Base-by-base conservation (phyloP, 2,113 vertebrate species). In the Lathamus discolor region DNA sequence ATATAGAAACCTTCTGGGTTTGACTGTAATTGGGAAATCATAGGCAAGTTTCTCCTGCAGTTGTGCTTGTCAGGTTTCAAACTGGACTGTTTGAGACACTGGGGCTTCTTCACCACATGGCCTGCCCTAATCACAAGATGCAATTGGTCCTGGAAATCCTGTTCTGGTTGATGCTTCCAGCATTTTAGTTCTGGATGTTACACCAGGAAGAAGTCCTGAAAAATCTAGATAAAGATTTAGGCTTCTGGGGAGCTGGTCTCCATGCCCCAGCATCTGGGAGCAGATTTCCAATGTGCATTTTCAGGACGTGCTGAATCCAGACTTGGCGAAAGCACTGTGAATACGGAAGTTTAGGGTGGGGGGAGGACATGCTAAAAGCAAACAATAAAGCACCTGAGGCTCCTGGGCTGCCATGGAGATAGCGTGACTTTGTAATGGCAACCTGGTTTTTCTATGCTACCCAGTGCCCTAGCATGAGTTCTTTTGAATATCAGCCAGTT, bases 301-400 rank as follows among this genome's bases (percentile, higher is more conserved):
- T 90, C 68, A 90, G 88, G 80, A 77, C 2, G 5, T 57, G 22
- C 52, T 73, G 54, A 63, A 81, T 83, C 28, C n/a, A 63, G 37
- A 33, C 17, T 64, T 93, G 52, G 25, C 68, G 55, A 79, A 78
- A 86, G 54, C 49, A 20, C 20, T 14, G 19, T 18, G 12, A 77
- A 46, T 70, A 43, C 18, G 13, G 11, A 83, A 49, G 8, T 52
- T 41, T 46, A 3, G 2, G 3, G 33, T 24, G 57, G 57, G 5
- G 2, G 2, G 5, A 22, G 16, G 10, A 8, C 8, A 11, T 20
- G 13, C 7, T 5, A 20, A 4, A 12, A 61, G 2, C 14, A 31
- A 83, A 44, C 10, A 72, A 74, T 59, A 14, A 41, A 49, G 12
- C 23, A 27, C 10, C 22, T 86, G 37, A 54, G 15, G 20, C 17